These are phyloP conservation scores for Caretta caretta DNA, from an alignment of 2,113 vertebrate species.

Conservation along the genomic window DNA sequence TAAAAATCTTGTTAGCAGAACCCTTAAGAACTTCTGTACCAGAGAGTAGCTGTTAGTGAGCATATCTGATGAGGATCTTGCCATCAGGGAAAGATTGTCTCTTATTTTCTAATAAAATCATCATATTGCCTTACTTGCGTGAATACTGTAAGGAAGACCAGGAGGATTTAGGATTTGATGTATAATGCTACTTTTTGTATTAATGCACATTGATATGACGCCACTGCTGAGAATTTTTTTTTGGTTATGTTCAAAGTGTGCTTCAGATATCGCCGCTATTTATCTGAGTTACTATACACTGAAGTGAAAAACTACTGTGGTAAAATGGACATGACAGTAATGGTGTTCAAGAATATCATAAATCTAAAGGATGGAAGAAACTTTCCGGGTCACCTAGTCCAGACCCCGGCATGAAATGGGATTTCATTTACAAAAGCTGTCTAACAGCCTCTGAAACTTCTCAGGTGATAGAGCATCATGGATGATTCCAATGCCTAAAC, in stretches of 20 bases:
- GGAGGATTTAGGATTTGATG: background rate
- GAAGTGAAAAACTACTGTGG: background rate
- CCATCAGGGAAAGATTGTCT: background rate
- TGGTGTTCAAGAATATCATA: background rate
- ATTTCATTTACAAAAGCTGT: background rate
- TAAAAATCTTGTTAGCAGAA: background rate
- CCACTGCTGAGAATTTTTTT: background rate
- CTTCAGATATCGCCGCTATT: background rate
- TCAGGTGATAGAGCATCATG: background rate
- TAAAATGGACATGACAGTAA: conserved; percentile 8
- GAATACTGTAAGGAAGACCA: background rate
- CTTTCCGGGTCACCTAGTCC: background rate
- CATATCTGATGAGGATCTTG: background rate
- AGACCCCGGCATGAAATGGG: background rate
- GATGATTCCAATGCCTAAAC: background rate
- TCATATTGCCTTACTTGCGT: background rate
- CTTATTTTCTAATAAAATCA: background rate
- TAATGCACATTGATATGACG: background rate
- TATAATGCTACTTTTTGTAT: background rate
- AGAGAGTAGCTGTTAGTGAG: conserved; percentile 16
- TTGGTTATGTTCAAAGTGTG: background rate
- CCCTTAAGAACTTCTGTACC: background rate
- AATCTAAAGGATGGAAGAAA: background rate
- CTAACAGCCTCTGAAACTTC: background rate
- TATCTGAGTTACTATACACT: background rate